These are phyloP conservation scores for Cottoperca gobio DNA, from an alignment of 2,797 vertebrate genomes.

Conservation along the genomic window DNA sequence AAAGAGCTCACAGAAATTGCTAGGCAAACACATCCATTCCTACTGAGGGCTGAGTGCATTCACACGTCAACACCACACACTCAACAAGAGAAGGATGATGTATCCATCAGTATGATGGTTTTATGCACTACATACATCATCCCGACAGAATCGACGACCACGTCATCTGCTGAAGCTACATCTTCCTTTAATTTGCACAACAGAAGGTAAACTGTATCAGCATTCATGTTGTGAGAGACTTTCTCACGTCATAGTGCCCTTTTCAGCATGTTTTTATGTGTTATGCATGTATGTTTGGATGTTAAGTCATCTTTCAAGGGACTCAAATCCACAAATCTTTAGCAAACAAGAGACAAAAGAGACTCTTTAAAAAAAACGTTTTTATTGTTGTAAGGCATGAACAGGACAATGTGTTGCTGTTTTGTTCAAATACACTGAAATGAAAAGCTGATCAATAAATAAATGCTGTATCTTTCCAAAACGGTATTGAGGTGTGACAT, in stretches of 20 bases:
- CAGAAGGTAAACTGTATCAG: neutral
- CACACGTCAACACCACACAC: neutral
- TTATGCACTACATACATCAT: conserved; percentile 12
- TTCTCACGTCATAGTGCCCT: neutral
- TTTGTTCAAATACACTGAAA: conserved; percentile 33
- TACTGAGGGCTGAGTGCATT: neutral
- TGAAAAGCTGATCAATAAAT: conserved; percentile 24
- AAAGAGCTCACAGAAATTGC: neutral
- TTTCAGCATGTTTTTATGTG: neutral
- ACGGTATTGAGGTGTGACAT: neutral
- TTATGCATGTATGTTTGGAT: neutral
- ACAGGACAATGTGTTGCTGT: neutral
- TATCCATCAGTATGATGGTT: conserved; percentile 17
- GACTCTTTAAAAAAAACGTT: conserved; percentile 4
- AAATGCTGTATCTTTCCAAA: neutral
- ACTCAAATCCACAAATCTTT: conserved; percentile 5
- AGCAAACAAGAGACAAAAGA: conserved; percentile 37
- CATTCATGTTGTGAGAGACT: neutral
- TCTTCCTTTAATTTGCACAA: conserved; percentile 14
- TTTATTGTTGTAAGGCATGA: conserved; percentile 49
- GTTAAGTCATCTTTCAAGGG: conserved; percentile 9
- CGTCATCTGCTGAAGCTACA: conserved; percentile 8
- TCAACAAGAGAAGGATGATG: conserved; percentile 7
- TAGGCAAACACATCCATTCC: neutral
- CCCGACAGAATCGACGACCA: neutral